Conservation (phyloP, 1,140 invertebrate genomes). For the Coboldia fuscipes region DNA sequence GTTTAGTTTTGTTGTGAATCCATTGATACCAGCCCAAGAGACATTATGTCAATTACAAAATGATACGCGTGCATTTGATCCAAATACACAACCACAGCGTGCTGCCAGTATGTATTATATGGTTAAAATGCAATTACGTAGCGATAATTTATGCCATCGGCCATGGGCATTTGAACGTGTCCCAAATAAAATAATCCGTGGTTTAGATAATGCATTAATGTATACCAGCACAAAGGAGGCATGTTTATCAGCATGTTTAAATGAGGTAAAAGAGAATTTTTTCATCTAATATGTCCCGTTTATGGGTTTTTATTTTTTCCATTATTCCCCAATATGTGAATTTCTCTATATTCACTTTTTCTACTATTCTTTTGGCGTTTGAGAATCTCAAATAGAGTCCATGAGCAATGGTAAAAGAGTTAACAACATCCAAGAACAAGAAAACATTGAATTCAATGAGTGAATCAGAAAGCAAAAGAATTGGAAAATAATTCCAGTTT, state of each 20-base stretch:
- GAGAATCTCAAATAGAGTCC: no score
- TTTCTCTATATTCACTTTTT: neutral
- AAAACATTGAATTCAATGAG: no score
- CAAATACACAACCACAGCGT: conserved; percentile 53
- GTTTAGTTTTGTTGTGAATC: conserved; percentile 82
- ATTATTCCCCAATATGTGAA: neutral
- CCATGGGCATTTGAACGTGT: conserved; percentile 86
- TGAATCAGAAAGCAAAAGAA: no score
- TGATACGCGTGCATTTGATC: conserved; percentile 73
- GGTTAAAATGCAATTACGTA: conserved; percentile 75
- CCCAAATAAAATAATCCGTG: conserved; percentile 75
- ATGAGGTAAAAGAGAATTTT: conserved; percentile 39
- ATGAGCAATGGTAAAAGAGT: no score
- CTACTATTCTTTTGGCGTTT: no score
- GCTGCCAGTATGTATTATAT: conserved; percentile 88
- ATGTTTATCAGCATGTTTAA: conserved; percentile 75
- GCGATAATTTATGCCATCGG: conserved; percentile 74
- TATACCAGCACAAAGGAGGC: conserved; percentile 87
- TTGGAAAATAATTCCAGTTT: no score
- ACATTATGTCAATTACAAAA: conserved; percentile 83
- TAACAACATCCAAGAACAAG: no score
- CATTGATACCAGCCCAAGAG: conserved; percentile 74
- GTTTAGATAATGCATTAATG: conserved; percentile 74
- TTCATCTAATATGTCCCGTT: neutral
- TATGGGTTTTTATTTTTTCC: no score